Base-by-base conservation (phyloP, 2,888 invertebrate genomes). In the Synergus gifuensis region DNA sequence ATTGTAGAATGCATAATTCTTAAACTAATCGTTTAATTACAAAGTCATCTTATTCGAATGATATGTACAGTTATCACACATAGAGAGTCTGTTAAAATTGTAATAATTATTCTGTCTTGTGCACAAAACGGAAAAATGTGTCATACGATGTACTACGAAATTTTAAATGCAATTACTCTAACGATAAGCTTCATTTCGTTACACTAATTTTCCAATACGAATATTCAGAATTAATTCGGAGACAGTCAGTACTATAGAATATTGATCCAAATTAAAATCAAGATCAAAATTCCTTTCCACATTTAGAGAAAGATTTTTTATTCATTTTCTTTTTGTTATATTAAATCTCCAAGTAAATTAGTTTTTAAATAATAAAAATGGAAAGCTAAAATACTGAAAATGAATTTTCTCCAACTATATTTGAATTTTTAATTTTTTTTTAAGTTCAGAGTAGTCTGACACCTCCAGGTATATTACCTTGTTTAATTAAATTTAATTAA, bases 61-160 rank as follows among this genome's bases (percentile, higher is more conserved):
- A 85, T 86, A 86, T 86, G 85, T 86, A 86, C 86, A 84, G 69
- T 87, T 86, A 87, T 86, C 85, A 87, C 86, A 85, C 84, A 81
- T 84, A 86, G 82, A 86, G 83, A 84, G 77, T 84, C 60, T 46
- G n/a, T 76, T 79, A 22, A 64, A 79, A 78, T 82, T 58, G 36
- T 44, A 73, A 46, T 60, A 73, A 63, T 58, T 54, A 11, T 78
- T 66, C 36, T 73, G 36, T 42, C 18, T 49, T 46, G 78, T 78
- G 67, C 67, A 69, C 42, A 12, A 69, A 58, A 78, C 78, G 42
- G 18, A 76, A 76, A 58, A 76, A 58, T 36, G 63, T 76, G 60
- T 36, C 28, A 73, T 42, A 49, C 63, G 14, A 36, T 67, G 40
- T 49, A 49, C 28, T 77, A 67, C 40, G 8, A 79, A 73, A 73